Percentiles rank a stretch among this genome's conserved stretches.
phyloP scores from a whole-genome alignment of 2,113 vertebrate species.

The Noturus placidus region DNA sequence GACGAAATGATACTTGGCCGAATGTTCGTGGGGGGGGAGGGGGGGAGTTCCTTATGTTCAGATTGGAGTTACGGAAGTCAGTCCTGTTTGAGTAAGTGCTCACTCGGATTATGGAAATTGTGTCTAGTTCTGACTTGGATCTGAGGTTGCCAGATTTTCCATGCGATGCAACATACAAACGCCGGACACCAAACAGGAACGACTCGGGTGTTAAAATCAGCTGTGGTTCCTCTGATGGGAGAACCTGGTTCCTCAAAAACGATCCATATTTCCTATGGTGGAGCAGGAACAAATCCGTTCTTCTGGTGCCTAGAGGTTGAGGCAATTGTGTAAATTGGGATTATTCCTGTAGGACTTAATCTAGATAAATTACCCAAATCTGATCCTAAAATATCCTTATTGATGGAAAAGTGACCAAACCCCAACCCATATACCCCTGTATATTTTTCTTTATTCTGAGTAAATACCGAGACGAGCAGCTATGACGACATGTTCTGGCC shows the following conservation, averaged over 20 bases:
- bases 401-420: neutral
- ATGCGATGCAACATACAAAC: neutral
- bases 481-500: neutral
- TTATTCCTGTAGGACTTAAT: neutral
- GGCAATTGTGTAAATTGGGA: neutral
- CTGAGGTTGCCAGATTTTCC: neutral
- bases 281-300: neutral
- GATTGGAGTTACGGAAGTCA: no score
- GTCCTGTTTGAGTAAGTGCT: neutral
- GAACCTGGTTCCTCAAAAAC: neutral
- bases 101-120: neutral
- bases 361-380: neutral
- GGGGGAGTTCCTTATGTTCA: neutral
- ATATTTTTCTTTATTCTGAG: neutral
- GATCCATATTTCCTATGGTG: neutral
- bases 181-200: neutral
- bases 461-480: slow-evolving; percentile 1
- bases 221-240: neutral
- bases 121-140: neutral
- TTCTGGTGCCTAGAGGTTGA: neutral
- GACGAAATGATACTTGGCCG: neutral
- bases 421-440: neutral
- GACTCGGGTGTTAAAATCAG: neutral
- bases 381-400: neutral
- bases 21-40: neutral